These are phyloP conservation scores for Patella depressa DNA, from an alignment of 2,888 invertebrate species.

Conservation along the genomic window DNA sequence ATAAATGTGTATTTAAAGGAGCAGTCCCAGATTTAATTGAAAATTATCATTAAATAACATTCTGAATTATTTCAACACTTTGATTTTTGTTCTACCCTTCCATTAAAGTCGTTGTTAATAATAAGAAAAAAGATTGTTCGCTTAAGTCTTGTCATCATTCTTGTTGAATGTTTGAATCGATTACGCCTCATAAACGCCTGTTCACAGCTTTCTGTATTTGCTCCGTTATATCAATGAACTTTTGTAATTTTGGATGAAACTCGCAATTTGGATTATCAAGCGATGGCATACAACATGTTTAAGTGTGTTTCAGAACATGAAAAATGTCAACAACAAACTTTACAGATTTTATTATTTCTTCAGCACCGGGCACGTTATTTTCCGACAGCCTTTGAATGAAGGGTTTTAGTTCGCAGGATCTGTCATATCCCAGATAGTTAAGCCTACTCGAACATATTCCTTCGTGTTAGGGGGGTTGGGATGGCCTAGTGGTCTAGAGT, in stretches of 20 bases:
- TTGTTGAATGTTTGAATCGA: not conserved
- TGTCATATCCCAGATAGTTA: conserved; percentile 2
- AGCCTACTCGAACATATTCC: no score
- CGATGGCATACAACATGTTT: not conserved
- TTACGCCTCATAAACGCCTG: not conserved
- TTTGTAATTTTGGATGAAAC: no score
- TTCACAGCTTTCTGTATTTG: conserved; percentile 3
- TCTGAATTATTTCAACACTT: no score
- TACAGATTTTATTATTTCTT: not conserved
- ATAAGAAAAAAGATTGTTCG: not conserved
- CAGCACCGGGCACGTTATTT: not conserved
- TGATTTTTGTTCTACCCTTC: not conserved
- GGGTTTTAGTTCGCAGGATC: not conserved
- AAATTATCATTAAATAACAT: no score
- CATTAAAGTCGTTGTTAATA: not conserved
- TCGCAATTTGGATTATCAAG: no score
- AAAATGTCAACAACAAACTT: not conserved
- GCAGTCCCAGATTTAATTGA: no score
- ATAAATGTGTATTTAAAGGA: not conserved
- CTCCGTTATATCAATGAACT: not conserved
- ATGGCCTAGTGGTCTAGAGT: no score
- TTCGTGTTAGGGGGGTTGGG: no score
- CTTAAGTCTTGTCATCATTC: not conserved
- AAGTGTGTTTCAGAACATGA: not conserved
- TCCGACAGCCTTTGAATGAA: conserved; percentile 2